A percentile compares a stretch with the other conserved stretches of the same genome.
phyloP scores from a whole-genome alignment of 64 coral and sea anemone genomes.

The Montipora sp. region DNA sequence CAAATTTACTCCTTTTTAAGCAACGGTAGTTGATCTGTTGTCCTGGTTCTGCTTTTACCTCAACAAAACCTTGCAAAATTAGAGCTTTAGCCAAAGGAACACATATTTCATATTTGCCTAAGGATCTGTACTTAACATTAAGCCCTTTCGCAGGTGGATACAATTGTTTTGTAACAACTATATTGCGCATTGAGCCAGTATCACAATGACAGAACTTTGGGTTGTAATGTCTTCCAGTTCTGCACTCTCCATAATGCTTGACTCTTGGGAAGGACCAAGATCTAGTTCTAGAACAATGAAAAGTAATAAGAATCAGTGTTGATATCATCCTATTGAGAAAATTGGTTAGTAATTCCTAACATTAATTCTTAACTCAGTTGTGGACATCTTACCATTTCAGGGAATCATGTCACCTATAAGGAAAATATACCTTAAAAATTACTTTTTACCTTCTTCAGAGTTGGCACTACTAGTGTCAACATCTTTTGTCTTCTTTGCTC shows the following conservation, averaged over 20 bases:
- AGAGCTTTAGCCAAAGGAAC: slow-evolving; percentile 24
- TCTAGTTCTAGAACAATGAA: slow-evolving; percentile 2
- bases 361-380: too few relatives aligned
- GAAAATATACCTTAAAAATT: too few relatives aligned
- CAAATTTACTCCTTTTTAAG: too few relatives aligned
- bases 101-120: slow-evolving; percentile 50
- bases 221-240: slow-evolving; percentile 24
- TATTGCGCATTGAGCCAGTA: slow-evolving; percentile 47
- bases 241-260: not conserved
- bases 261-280: not conserved
- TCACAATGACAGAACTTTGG: slow-evolving; percentile 53
- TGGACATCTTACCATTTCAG: not conserved
- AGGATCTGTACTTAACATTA: slow-evolving; percentile 13
- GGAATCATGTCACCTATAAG: not conserved
- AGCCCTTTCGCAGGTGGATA: slow-evolving; percentile 32
- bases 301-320: not conserved
- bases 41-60: slow-evolving; percentile 7
- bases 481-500: too few relatives aligned
- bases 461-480: too few relatives aligned
- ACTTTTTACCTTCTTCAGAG: not conserved
- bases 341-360: too few relatives aligned
- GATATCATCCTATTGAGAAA: slow-evolving; percentile 3
- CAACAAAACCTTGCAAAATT: slow-evolving; percentile 9
- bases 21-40: too few relatives aligned
- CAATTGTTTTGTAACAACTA: slow-evolving; percentile 17